These are phyloP conservation scores for Malurus elegans DNA, from an alignment of 2,113 vertebrate species.

Conservation along the genomic window DNA sequence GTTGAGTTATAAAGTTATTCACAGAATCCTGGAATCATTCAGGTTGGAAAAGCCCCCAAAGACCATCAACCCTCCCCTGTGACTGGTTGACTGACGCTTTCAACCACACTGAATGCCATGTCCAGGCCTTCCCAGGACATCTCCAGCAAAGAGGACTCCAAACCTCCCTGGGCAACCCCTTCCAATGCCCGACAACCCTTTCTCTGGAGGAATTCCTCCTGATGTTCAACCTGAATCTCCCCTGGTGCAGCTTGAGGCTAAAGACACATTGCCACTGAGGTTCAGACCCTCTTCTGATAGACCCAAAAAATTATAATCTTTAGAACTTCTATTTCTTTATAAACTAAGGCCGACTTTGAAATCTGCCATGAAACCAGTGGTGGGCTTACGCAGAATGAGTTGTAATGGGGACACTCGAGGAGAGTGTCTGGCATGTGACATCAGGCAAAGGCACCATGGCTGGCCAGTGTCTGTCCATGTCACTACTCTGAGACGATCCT, in stretches of 20 bases:
- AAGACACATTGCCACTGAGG: neutral
- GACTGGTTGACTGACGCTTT: neutral
- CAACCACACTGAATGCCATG: neutral
- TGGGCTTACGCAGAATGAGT: neutral
- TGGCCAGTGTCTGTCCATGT: accelerated
- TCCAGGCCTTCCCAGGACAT: neutral
- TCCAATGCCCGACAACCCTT: neutral
- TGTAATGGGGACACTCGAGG: neutral
- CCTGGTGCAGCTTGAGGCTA: neutral
- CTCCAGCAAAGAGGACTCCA: neutral
- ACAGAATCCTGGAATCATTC: neutral
- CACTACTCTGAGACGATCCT: neutral
- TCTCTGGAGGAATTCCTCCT: neutral
- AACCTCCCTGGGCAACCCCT: neutral
- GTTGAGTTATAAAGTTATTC: neutral
- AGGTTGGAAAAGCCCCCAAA: neutral
- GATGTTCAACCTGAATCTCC: neutral
- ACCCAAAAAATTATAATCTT: neutral
- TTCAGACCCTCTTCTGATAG: neutral
- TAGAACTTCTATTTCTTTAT: neutral
- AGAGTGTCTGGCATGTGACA: neutral
- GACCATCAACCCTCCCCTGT: neutral
- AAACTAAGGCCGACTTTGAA: neutral
- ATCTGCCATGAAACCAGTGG: neutral
- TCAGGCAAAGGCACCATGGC: neutral